Evolutionary conservation across 2,888 invertebrate genomes (phyloP), one percentile per base, ranked within the genome.

Genomic region (Torymus auratus): DNA sequence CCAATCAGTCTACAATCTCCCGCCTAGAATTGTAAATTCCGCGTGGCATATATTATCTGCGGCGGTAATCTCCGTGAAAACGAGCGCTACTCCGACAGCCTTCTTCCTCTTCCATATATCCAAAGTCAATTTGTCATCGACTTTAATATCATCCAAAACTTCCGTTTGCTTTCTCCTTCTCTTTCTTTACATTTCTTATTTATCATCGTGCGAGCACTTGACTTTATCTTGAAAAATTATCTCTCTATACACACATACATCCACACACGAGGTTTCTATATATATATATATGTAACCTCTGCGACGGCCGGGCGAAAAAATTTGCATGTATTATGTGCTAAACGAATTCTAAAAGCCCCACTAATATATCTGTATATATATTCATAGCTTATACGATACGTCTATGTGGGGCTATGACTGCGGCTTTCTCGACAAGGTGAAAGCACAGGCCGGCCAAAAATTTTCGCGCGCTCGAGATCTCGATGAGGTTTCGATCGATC

Each of bases 221-320:
- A 77, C 73, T 58, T 62, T 69, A 76, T 77, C 77, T 62, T 68
- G 61, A 81, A 62, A 73, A 81, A 77, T 77, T 60, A 76, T 76
- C 73, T 28, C 60, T 56, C 1, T 17, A 5, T 14, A 11, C 15
- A 2, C n/a, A 11, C 28, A 55, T 64, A n/a, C 13, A 4, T n/a
- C n/a, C n/a, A n/a, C 28, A 52, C 67, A 17, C 53, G 53, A 52
- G 68, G 23, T 58, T 53, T 72, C 64, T 64, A 56, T 20, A 28
- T 28, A 28, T 28, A n/a, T 72, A 58, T 64, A 56, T 20, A 14
- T 20, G 50, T 41, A 67, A 60, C 50, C 14, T 10, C 28, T 28
- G 28, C 28, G 23, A n/a, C 10, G 23, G n/a, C 10, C 60, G 20
- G 13, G n/a, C 52, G 67, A 53, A 58, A 53, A 28, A 50, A 64